Conservation (phyloP, 2,888 invertebrate genomes). For the Drosophila prostipennis region DNA sequence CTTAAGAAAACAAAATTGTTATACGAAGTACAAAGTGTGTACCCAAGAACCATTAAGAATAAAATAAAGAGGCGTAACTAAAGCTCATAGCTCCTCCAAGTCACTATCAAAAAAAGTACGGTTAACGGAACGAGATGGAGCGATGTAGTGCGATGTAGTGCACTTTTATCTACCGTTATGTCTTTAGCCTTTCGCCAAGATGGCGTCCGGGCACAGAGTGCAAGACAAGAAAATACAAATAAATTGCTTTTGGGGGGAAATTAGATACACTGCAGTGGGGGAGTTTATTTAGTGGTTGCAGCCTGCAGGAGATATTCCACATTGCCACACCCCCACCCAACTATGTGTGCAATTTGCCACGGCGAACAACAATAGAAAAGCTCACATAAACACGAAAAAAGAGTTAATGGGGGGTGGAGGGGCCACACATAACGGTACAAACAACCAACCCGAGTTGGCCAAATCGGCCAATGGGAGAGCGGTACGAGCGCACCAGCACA, state of each 20-base stretch:
- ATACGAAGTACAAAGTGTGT: neutral
- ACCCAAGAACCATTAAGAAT: slow-evolving; percentile 11
- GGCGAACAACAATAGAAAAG: slow-evolving; percentile 39
- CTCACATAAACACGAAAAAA: slow-evolving; percentile 44
- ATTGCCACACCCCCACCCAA: slow-evolving; percentile 66
- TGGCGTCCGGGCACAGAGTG: slow-evolving; percentile 17
- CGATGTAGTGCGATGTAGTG: slow-evolving; percentile 11
- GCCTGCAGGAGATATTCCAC: neutral
- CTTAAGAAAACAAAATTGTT: neutral
- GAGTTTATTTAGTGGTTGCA: slow-evolving; percentile 77
- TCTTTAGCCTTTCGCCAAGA: slow-evolving; percentile 25
- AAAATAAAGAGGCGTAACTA: neutral
- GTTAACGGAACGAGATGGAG: neutral
- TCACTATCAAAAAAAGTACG: neutral
- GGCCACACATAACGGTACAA: slow-evolving; percentile 49
- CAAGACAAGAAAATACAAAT: slow-evolving; percentile 31
- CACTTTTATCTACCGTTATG: slow-evolving; percentile 34
- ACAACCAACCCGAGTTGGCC: slow-evolving; percentile 76
- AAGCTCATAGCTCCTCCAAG: neutral
- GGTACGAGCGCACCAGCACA: slow-evolving; percentile 40
- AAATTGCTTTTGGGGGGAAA: slow-evolving; percentile 23
- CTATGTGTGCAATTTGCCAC: slow-evolving; percentile 32
- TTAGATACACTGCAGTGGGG: slow-evolving; percentile 27
- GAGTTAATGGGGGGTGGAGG: slow-evolving; percentile 40
- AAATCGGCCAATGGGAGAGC: slow-evolving; percentile 77